A percentile compares a stretch with the other conserved stretches of the same genome.
Conservation (phyloP, 2,113 vertebrate genomes). For the Atractosteus spatula region DNA sequence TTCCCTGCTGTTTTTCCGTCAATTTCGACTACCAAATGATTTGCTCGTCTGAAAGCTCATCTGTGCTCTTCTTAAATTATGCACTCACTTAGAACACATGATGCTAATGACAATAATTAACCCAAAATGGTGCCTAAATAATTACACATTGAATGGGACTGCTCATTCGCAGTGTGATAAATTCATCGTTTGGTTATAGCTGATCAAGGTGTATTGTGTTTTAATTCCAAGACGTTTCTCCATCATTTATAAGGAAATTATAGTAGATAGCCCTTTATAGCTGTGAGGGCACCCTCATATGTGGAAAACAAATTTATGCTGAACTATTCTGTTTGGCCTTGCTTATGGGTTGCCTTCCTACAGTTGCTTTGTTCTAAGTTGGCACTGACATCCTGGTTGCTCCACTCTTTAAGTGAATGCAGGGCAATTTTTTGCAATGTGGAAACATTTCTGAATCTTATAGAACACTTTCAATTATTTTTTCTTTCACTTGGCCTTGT, state of each 20-base stretch:
- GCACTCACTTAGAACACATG: slow-evolving; percentile 86
- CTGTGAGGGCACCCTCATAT: slow-evolving; percentile 48
- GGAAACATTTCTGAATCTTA: too few species aligned
- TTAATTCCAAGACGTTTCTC: slow-evolving; percentile 46
- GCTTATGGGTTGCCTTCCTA: too few species aligned
- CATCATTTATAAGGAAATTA: slow-evolving; percentile 44
- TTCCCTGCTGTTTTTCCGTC: slow-evolving; percentile 90
- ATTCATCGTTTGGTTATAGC: slow-evolving; percentile 52
- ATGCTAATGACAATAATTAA: slow-evolving; percentile 98
- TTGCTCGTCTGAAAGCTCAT: slow-evolving; percentile 85
- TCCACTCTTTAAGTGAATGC: too few species aligned
- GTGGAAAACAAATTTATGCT: slow-evolving; percentile 32
- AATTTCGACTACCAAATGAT: slow-evolving; percentile 93
- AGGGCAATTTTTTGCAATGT: too few species aligned
- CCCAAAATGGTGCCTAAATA: slow-evolving; percentile 94
- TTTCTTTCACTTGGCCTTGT: too few species aligned
- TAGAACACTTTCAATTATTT: too few species aligned
- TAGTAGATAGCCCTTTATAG: slow-evolving; percentile 38
- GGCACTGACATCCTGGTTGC: too few species aligned
- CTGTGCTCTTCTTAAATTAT: slow-evolving; percentile 87
- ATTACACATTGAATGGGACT: slow-evolving; percentile 77
- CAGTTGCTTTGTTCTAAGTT: too few species aligned
- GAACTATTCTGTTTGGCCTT: too few species aligned
- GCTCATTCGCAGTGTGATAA: slow-evolving; percentile 57
- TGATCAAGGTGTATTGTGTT: slow-evolving; percentile 72